phyloP scores from a whole-genome alignment of 2,113 vertebrate species.

The Varanus salvator region DNA sequence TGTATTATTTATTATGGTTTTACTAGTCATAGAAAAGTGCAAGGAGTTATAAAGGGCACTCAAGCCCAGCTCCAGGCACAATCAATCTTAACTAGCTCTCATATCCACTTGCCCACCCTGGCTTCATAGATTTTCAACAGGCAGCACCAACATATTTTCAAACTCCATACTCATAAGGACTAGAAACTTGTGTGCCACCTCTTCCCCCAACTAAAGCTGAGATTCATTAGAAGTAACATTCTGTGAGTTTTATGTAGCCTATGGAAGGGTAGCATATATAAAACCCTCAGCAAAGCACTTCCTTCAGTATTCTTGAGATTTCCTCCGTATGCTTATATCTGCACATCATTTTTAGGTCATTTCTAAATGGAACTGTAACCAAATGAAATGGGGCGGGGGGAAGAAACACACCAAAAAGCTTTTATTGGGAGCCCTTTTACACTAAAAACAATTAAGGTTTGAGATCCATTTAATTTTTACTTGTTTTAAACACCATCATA shows the following conservation, averaged over 20 bases:
- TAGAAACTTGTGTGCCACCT: background rate
- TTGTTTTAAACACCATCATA: constrained; percentile 76
- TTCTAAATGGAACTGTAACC: constrained; percentile 54
- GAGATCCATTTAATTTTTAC: constrained; percentile 78
- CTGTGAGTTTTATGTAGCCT: background rate
- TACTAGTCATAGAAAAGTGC: background rate
- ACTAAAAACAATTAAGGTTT: constrained; percentile 73
- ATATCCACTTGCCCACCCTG: too few relatives aligned
- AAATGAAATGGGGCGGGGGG: background rate
- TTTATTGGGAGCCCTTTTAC: constrained; percentile 64
- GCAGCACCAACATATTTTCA: background rate
- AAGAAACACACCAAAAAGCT: constrained; percentile 24
- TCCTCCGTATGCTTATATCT: constrained; percentile 44
- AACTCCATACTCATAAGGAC: background rate
- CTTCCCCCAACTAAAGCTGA: background rate
- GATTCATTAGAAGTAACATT: background rate
- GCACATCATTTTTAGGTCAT: constrained; percentile 48
- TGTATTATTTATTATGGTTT: background rate
- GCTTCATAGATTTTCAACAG: background rate
- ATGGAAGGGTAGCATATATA: background rate
- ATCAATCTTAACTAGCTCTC: background rate
- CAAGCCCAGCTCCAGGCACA: background rate
- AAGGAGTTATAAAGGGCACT: background rate
- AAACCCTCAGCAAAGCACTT: constrained; percentile 28
- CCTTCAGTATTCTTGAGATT: constrained; percentile 50